Percentiles rank a stretch among this genome's conserved stretches.
Conservation (phyloP, 2,797 vertebrate genomes). For the Gymnoscopelus microlampas region DNA sequence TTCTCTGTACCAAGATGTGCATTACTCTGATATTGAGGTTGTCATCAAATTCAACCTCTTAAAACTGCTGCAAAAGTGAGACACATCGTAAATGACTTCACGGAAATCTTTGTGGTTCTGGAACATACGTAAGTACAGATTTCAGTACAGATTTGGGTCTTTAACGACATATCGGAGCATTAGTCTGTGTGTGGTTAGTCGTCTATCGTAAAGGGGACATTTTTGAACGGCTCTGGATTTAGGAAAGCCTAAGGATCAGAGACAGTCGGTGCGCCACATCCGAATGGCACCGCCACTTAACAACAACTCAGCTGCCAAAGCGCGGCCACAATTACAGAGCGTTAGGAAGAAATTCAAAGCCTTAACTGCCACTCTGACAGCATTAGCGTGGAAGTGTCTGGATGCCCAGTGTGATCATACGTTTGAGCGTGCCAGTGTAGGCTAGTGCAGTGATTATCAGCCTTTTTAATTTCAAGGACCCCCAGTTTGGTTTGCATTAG, state of each 20-base stretch:
- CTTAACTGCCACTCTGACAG: conserved; percentile 37
- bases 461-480: no score
- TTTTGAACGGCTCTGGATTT: conserved; percentile 40
- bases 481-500: no score
- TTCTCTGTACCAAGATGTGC: background rate
- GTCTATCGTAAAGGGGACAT: conserved; percentile 46
- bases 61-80: background rate
- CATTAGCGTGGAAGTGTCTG: conserved; percentile 40
- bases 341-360: conserved; percentile 28
- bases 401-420: conserved; percentile 21
- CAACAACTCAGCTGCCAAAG: conserved; percentile 37
- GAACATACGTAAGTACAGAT: conserved; percentile 6
- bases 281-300: conserved; percentile 39
- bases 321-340: conserved; percentile 63
- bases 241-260: conserved; percentile 27
- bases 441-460: background rate
- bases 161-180: conserved; percentile 23
- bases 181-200: conserved; percentile 27
- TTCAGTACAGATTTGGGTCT: background rate
- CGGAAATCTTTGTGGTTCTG: conserved; percentile 44
- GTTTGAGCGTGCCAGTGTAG: conserved; percentile 31
- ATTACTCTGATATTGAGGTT: background rate
- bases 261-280: conserved; percentile 36
- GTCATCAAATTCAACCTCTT: background rate
- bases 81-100: conserved; percentile 43